phyloP scores from a whole-genome alignment of 2,797 vertebrate species.

The Sebastes iracundus region DNA sequence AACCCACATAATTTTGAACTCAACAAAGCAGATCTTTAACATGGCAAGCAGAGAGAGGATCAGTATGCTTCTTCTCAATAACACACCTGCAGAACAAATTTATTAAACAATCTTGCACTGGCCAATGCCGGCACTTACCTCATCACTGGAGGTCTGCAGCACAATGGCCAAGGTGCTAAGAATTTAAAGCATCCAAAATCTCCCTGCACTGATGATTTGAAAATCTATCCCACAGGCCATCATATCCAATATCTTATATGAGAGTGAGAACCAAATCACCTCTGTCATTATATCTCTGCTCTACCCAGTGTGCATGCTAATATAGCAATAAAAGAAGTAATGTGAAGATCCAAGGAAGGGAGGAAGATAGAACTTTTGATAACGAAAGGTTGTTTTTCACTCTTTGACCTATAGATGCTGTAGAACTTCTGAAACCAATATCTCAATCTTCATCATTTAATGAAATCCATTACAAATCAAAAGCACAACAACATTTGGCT shows the following conservation, averaged over 20 bases:
- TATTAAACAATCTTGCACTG: not conserved
- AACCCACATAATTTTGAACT: not conserved
- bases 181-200: not conserved
- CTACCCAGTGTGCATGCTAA: not conserved
- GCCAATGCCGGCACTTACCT: not conserved
- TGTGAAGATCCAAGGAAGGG: not conserved
- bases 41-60: not conserved
- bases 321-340: not conserved
- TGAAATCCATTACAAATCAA: not conserved
- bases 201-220: not conserved
- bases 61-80: not conserved
- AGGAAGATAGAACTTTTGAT: not conserved
- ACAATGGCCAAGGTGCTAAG: not conserved
- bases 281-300: not conserved
- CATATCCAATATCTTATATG: slow-evolving; percentile 5
- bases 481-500: not conserved
- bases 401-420: not conserved
- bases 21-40: not conserved
- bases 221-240: not conserved
- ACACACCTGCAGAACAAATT: not conserved
- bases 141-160: not conserved
- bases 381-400: not conserved
- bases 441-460: not conserved
- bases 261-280: not conserved
- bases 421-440: not conserved